Evolutionary conservation across 2,888 invertebrate species (phyloP).

Genomic region (Archips xylosteana): DNA sequence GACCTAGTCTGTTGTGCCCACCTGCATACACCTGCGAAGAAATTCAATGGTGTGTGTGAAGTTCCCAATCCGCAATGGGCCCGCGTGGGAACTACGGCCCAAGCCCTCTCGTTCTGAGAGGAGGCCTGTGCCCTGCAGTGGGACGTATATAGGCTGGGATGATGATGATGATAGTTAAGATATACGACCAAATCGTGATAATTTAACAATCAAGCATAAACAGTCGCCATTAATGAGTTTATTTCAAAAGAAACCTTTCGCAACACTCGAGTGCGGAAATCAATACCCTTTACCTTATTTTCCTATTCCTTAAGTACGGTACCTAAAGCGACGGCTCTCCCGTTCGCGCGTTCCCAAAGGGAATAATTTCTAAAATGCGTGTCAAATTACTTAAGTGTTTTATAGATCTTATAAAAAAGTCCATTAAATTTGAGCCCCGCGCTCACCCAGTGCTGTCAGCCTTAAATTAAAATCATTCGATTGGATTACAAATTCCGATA

Average conservation of each 20-base stretch:
- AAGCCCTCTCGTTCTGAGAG: too few relatives aligned
- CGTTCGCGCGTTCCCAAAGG: constrained; percentile 7
- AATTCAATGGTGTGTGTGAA: too few relatives aligned
- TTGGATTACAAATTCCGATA: constrained; percentile 37
- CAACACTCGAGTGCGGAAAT: background rate
- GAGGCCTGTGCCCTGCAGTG: too few relatives aligned
- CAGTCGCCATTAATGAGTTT: background rate
- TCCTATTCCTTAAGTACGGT: background rate
- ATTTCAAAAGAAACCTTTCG: background rate
- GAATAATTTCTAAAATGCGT: constrained; percentile 30
- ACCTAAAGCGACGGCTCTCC: background rate
- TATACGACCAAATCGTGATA: background rate
- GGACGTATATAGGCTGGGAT: too few relatives aligned
- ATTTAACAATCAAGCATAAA: background rate
- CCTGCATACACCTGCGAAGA: too few relatives aligned
- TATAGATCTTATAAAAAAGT: constrained; percentile 40
- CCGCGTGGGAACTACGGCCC: too few relatives aligned
- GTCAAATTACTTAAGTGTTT: constrained; percentile 42
- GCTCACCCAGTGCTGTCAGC: constrained; percentile 28
- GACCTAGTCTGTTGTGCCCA: too few relatives aligned
- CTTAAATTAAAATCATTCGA: constrained; percentile 35
- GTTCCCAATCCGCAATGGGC: too few relatives aligned
- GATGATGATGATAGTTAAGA: too few relatives aligned
- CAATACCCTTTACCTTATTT: background rate
- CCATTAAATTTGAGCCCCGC: constrained; percentile 32